These are phyloP conservation scores for Brachyptera risi DNA, from an alignment of 2,888 invertebrate genomes.

Conservation along the genomic window DNA sequence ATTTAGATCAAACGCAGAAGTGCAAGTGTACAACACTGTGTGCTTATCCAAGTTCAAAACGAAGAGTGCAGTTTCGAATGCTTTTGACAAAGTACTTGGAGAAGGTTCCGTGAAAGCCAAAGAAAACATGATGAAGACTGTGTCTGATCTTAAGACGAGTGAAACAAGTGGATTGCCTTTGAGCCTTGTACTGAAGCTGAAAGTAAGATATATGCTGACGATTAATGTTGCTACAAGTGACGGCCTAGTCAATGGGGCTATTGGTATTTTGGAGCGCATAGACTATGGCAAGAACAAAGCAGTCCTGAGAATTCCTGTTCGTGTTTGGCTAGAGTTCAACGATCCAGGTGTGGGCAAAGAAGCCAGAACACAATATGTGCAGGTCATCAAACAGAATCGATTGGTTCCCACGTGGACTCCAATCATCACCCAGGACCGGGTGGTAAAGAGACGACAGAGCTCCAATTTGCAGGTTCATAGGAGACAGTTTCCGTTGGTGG, in stretches of 20 bases:
- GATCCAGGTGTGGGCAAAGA: slow-evolving; percentile 25
- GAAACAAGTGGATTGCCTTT: slow-evolving; percentile 33
- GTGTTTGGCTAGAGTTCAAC: slow-evolving; percentile 32
- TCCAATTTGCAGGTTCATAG: slow-evolving; percentile 28
- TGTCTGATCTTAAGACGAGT: neutral
- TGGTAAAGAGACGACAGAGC: slow-evolving; percentile 8
- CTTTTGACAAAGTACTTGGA: slow-evolving; percentile 16
- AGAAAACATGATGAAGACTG: neutral
- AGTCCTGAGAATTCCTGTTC: no score
- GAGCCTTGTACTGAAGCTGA: slow-evolving; percentile 34
- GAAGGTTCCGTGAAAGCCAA: slow-evolving; percentile 6
- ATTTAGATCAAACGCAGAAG: slow-evolving; percentile 28
- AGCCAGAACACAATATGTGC: neutral
- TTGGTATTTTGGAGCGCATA: slow-evolving; percentile 26
- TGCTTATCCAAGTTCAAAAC: neutral
- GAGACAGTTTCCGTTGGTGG: slow-evolving; percentile 32
- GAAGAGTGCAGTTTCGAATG: slow-evolving; percentile 1
- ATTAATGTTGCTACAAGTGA: slow-evolving; percentile 34
- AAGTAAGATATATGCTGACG: slow-evolving; percentile 35
- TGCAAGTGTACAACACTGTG: slow-evolving; percentile 22
- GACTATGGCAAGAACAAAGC: no score
- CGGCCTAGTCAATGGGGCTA: slow-evolving; percentile 37
- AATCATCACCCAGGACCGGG: neutral
- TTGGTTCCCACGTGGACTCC: slow-evolving; percentile 7
- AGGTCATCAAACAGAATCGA: neutral